Evolutionary conservation across 1,140 invertebrate genomes (phyloP), one percentile per base, ranked within the genome.

Genomic region (Aphelinus certus): DNA sequence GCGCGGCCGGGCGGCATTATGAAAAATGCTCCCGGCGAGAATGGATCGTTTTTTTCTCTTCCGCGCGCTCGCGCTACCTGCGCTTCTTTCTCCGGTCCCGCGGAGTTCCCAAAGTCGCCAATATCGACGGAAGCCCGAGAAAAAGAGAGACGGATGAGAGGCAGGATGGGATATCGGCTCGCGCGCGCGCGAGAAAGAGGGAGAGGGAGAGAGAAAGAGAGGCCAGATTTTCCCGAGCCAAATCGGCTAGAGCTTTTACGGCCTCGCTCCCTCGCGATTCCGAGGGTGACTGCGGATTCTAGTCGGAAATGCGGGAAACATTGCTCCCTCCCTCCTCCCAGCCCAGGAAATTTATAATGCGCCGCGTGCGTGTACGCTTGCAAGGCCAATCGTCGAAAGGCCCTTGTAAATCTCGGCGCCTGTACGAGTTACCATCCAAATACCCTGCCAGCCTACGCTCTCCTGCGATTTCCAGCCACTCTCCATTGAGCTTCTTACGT

Each of bases 11-110:
- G 26, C 58, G 60, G 69, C 69, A 71, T 71, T 71, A 71, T 71
- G 69, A 71, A 71, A 71, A 71, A 71, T 71, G 69, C 58, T 71
- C 49, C 49, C 7, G 26, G 49, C 26, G 69, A 71, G 62, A 71
- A 71, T 71, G 69, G 60, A 71, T 71, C 69, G 69, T 45, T 62
- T 46, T 68, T 68, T 71, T 67, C 9, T 42, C 46, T 61, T 43
- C 10, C 26, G 43, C 56, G 49, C 10, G 9, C 10, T 57, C 56
- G 3, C 26, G 51, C 60, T 58, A 26, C 51, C 47, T 58, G 10
- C 46, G 26, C 26, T 26, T 69, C 43, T 63, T 42, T 55, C 61
- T 49, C 9, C 46, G 1, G 26, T 47, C 43, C 1, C 56, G 5
- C 56, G 2, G 56, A 67, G 6, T 61, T 69, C 46, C 47, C 26